Conservation (phyloP, 2,888 invertebrate genomes). For the Podotricha telesiphe region DNA sequence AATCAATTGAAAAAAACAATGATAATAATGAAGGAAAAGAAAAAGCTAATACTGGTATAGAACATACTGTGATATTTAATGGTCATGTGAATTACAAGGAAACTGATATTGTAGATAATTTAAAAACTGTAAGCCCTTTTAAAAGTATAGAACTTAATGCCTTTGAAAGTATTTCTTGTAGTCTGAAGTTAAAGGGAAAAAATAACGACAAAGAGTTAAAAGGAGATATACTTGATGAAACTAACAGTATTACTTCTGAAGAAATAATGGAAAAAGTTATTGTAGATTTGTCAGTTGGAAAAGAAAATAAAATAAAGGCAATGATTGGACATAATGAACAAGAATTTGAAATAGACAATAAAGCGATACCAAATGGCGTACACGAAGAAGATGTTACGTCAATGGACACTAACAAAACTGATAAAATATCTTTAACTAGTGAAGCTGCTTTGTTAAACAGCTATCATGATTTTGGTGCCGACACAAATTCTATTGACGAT, state of each 20-base stretch:
- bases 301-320: neutral
- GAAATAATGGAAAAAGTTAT: neutral
- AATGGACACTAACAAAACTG: neutral
- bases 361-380: slow-evolving; percentile 6
- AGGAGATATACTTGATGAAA: neutral
- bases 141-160: neutral
- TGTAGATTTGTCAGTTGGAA: neutral
- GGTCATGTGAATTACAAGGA: neutral
- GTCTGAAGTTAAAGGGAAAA: neutral
- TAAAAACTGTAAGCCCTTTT: neutral
- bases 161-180: neutral
- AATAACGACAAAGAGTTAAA: neutral
- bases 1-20: slow-evolving; percentile 24
- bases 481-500: slow-evolving; percentile 23
- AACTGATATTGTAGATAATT: neutral
- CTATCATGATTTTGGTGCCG: slow-evolving; percentile 6
- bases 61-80: neutral
- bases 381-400: slow-evolving; percentile 2
- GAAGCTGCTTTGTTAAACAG: neutral
- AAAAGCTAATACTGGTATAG: no score
- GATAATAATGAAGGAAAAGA: neutral
- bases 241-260: neutral
- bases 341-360: slow-evolving; percentile 1
- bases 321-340: neutral
- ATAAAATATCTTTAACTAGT: slow-evolving; percentile 13